Conservation (phyloP, 2,888 invertebrate species). For the Nipponacmea schrenckii region DNA sequence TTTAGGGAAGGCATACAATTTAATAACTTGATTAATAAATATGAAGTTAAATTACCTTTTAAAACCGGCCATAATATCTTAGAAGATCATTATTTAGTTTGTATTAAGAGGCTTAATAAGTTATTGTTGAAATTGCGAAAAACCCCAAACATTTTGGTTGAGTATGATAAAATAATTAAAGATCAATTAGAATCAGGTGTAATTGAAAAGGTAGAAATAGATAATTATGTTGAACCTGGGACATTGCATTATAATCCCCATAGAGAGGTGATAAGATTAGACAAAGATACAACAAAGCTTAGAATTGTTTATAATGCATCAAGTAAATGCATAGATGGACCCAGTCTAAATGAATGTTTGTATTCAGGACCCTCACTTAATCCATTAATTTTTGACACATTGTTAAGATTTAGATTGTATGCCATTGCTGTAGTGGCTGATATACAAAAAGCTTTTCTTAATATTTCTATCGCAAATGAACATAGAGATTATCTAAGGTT, state of each 20-base stretch:
- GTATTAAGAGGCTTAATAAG: background rate
- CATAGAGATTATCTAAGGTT: background rate
- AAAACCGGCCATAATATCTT: background rate
- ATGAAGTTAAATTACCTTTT: constrained; percentile 2
- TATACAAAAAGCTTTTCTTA: too few relatives aligned
- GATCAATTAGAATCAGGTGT: background rate
- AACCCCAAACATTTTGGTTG: background rate
- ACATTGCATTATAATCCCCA: background rate
- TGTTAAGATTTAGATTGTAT: background rate
- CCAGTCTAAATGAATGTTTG: background rate
- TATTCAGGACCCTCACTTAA: background rate
- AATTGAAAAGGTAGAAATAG: background rate
- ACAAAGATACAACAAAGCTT: too few relatives aligned
- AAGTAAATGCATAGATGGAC: background rate
- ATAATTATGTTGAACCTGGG: background rate
- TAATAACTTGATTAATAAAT: background rate
- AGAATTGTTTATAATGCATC: constrained; percentile 2
- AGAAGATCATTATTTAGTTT: constrained; percentile 1
- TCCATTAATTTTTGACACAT: background rate
- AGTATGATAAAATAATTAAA: constrained; percentile 1
- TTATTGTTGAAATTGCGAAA: background rate
- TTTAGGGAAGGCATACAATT: background rate
- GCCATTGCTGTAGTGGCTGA: background rate
- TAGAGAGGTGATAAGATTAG: background rate
- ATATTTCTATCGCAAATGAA: background rate